These are phyloP conservation scores for Nanorana parkeri DNA, from an alignment of 2,113 vertebrate genomes.

Conservation along the genomic window DNA sequence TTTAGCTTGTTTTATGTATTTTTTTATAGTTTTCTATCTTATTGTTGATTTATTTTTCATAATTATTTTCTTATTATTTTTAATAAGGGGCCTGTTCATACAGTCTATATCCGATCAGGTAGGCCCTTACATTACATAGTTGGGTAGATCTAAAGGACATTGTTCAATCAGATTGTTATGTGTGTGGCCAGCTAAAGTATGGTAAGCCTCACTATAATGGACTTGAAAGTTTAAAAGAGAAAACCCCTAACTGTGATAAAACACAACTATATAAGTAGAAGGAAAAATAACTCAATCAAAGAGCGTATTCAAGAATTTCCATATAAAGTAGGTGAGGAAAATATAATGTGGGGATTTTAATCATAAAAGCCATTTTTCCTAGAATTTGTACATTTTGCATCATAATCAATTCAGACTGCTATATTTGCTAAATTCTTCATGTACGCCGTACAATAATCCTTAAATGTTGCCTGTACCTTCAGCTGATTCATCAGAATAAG, in stretches of 20 bases:
- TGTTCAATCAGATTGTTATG: too few species aligned
- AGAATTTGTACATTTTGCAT: not conserved
- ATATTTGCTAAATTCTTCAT: not conserved
- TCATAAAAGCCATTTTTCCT: not conserved
- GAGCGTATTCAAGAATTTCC: not conserved
- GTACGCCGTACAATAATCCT: not conserved
- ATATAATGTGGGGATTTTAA: not conserved
- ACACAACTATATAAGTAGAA: not conserved
- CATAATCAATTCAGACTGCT: not conserved
- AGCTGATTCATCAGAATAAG: slow-evolving; percentile 25
- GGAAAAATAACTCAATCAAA: not conserved
- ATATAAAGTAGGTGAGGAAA: not conserved
- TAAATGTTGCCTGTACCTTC: not conserved
- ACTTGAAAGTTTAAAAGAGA: too few species aligned
- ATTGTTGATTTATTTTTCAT: too few species aligned
- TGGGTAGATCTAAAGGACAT: too few species aligned
- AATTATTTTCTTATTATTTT: too few species aligned
- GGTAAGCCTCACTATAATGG: too few species aligned
- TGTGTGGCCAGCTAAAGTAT: too few species aligned
- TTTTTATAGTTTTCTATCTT: too few species aligned
- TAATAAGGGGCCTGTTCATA: too few species aligned
- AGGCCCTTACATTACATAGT: too few species aligned
- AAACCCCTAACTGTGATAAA: too few species aligned
- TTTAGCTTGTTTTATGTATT: too few species aligned
- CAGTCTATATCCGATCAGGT: not conserved